Evolutionary conservation across 2,888 invertebrate species (phyloP).

Genomic region (Erynnis tages): DNA sequence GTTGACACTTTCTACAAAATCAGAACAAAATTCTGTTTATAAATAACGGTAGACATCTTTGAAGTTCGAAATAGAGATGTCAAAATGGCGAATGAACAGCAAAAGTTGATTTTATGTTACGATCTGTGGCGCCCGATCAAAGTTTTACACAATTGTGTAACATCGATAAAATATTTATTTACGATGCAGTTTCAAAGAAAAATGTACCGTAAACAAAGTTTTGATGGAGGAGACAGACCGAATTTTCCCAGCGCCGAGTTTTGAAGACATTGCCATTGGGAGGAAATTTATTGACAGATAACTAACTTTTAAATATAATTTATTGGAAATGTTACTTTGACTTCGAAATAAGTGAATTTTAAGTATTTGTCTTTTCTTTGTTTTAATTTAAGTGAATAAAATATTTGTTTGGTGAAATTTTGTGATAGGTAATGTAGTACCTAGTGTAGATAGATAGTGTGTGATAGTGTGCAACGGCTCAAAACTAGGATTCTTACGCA

Average conservation of each 20-base stretch:
- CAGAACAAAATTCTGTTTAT: slow-evolving; percentile 27
- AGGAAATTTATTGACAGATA: slow-evolving; percentile 2
- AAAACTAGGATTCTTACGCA: too few species aligned
- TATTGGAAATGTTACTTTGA: neutral
- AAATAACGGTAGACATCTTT: slow-evolving; percentile 45
- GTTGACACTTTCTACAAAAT: neutral
- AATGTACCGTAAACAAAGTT: slow-evolving; percentile 25
- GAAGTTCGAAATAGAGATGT: slow-evolving; percentile 58
- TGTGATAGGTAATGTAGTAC: too few species aligned
- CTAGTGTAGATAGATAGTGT: too few species aligned
- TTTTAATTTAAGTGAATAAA: too few species aligned
- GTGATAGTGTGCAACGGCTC: too few species aligned
- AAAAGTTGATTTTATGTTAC: slow-evolving; percentile 54
- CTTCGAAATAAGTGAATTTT: neutral
- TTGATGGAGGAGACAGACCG: slow-evolving; percentile 14
- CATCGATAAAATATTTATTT: slow-evolving; percentile 37
- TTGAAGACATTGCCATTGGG: slow-evolving; percentile 7
- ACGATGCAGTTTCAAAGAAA: slow-evolving; percentile 32
- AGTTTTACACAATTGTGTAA: slow-evolving; percentile 44
- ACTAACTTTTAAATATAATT: slow-evolving; percentile 2
- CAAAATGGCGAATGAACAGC: slow-evolving; percentile 56
- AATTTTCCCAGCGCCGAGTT: slow-evolving; percentile 9
- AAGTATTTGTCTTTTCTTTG: neutral
- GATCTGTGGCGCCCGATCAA: slow-evolving; percentile 49
- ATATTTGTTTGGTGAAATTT: too few species aligned